phyloP scores from a whole-genome alignment of 1,140 invertebrate species.

The Drosophila virilis region DNA sequence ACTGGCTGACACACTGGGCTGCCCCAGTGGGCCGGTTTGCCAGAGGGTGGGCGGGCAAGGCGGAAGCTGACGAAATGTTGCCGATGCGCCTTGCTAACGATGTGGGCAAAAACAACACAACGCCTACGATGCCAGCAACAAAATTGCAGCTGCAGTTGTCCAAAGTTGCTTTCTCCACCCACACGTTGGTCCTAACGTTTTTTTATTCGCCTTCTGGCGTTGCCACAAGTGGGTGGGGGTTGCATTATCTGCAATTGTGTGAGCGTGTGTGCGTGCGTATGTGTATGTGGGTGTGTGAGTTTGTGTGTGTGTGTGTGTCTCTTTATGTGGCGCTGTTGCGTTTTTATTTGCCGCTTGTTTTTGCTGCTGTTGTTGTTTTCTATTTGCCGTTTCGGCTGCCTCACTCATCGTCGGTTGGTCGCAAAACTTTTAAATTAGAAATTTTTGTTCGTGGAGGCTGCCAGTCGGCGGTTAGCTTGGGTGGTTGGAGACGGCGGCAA shows the following conservation, averaged over 20 bases:
- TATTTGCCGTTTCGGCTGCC: conserved; percentile 75
- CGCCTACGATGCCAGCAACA: conserved; percentile 59
- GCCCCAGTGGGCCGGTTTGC: conserved; percentile 18
- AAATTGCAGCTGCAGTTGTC: conserved; percentile 62
- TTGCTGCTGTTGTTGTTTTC: conserved; percentile 54
- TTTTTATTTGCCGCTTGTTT: conserved; percentile 71
- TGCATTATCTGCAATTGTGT: conserved; percentile 66
- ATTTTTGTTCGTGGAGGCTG: conserved; percentile 70
- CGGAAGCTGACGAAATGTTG: conserved; percentile 82
- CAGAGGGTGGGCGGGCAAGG: conserved; percentile 34
- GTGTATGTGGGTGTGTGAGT: conserved; percentile 33
- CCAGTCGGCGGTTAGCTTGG: conserved; percentile 2
- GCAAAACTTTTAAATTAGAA: conserved; percentile 83
- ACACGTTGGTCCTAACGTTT: conserved; percentile 17
- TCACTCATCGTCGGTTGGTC: conserved; percentile 67
- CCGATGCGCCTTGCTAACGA: conserved; percentile 81
- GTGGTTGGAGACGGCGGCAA: conserved; percentile 4
- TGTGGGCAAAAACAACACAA: conserved; percentile 81
- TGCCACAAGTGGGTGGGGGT: conserved; percentile 64
- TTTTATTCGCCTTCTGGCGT: conserved; percentile 18
- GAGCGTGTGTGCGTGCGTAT: conserved; percentile 26
- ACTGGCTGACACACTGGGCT: conserved; percentile 31
- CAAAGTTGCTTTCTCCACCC: conserved; percentile 60
- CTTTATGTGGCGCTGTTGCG: conserved; percentile 45
- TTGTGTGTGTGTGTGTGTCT: conserved; percentile 25